phyloP scores from a whole-genome alignment of 2,113 vertebrate genomes.

The Oreotrochilus melanogaster region DNA sequence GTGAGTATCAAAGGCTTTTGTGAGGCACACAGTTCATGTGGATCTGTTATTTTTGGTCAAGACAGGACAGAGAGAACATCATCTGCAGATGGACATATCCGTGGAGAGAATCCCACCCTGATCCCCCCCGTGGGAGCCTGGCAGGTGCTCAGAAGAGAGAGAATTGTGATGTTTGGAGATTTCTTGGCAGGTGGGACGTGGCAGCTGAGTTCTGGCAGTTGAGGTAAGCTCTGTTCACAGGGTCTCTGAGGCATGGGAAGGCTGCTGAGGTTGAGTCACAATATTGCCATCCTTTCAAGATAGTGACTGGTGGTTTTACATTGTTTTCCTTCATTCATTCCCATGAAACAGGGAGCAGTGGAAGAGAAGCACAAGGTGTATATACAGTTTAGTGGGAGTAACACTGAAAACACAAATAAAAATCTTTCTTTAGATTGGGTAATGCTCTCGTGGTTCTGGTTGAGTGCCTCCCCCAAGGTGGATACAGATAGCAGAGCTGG shows the following conservation, averaged over 20 bases:
- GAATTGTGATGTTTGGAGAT: background rate
- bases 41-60: conserved; percentile 15
- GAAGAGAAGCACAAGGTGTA: background rate
- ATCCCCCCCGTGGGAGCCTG: background rate
- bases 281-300: background rate
- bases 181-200: background rate
- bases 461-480: background rate
- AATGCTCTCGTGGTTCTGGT: background rate
- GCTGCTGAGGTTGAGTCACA: conserved; percentile 17
- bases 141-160: background rate
- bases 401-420: background rate
- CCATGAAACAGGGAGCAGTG: background rate
- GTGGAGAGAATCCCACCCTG: background rate
- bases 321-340: conserved; percentile 14
- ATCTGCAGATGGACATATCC: background rate
- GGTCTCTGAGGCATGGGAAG: background rate
- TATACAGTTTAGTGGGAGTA: background rate
- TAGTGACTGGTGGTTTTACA: background rate
- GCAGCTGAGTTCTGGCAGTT: conserved; percentile 16
- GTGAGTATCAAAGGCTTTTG: background rate
- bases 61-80: background rate
- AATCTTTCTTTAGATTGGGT: background rate
- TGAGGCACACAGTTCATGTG: background rate
- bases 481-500: background rate
- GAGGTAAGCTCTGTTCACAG: conserved; percentile 2